These are phyloP conservation scores for Lithobates sylvaticus DNA, from an alignment of 2,797 vertebrate species.

Conservation along the genomic window DNA sequence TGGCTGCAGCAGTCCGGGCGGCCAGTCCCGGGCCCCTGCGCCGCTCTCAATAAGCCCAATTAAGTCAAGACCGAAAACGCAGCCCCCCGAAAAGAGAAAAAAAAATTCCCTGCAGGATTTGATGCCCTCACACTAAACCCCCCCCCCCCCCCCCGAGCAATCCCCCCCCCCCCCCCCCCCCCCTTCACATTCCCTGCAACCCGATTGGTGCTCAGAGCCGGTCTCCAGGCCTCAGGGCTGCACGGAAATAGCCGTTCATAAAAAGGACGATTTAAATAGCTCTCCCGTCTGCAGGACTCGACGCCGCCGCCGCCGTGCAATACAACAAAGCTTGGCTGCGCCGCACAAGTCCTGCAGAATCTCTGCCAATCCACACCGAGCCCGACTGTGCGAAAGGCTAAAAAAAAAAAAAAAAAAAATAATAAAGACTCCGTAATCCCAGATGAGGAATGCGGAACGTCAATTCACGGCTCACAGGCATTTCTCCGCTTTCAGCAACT, in stretches of 20 bases:
- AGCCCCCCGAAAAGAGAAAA: too few species aligned
- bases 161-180: too few species aligned
- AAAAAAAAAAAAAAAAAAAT: constrained; percentile 66
- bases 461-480: neutral
- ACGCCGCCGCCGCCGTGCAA: too few species aligned
- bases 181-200: too few species aligned
- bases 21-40: too few species aligned
- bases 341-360: too few species aligned
- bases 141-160: too few species aligned
- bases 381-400: constrained; percentile 79
- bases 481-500: neutral
- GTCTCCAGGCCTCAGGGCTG: neutral
- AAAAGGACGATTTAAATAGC: constrained; percentile 39
- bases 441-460: constrained; percentile 74
- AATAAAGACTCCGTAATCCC: constrained; percentile 73
- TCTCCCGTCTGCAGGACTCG: neutral
- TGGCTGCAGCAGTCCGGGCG: too few species aligned
- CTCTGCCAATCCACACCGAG: constrained; percentile 72
- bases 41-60: too few species aligned
- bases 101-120: too few species aligned
- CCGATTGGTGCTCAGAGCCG: constrained; percentile 3
- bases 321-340: neutral
- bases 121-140: too few species aligned
- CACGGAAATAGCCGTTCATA: constrained; percentile 13
- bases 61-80: too few species aligned